Evolutionary conservation across 2,888 invertebrate species (phyloP).

Genomic region (Netelia inedita): DNA sequence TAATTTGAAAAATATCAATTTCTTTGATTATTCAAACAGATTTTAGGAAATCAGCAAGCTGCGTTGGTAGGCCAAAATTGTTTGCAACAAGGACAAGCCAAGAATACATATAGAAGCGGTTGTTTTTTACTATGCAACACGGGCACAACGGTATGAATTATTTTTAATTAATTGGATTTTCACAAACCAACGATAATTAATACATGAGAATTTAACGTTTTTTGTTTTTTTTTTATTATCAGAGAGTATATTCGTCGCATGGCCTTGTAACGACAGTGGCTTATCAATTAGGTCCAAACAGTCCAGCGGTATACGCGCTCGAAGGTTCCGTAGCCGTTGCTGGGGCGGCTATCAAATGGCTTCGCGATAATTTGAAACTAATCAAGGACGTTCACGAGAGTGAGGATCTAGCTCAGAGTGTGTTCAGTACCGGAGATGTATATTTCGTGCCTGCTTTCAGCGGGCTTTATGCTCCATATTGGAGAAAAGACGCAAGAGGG

Average conservation of each 20-base stretch:
- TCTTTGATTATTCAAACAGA: constrained; percentile 85
- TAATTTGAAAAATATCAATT: not conserved
- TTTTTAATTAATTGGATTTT: not conserved
- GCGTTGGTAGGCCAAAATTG: constrained; percentile 97
- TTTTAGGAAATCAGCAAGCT: constrained; percentile 98
- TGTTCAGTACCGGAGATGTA: constrained; percentile 96
- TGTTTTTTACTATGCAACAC: constrained; percentile 98
- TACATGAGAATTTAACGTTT: constrained; percentile 1
- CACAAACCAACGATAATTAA: not conserved
- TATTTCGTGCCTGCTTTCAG: constrained; percentile 99
- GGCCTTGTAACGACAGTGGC: constrained; percentile 96
- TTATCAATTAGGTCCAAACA: constrained; percentile 93
- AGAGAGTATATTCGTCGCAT: constrained; percentile 94
- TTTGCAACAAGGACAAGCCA: constrained; percentile 94
- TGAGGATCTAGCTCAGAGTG: constrained; percentile 90
- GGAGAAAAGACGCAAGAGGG: constrained; percentile 98
- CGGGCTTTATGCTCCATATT: constrained; percentile 98
- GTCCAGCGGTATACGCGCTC: constrained; percentile 95
- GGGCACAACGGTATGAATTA: constrained; percentile 88
- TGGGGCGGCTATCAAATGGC: constrained; percentile 96
- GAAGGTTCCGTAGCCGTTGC: constrained; percentile 98
- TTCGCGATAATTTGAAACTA: constrained; percentile 95
- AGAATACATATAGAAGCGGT: constrained; percentile 97
- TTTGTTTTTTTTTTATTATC: constrained; percentile 73
- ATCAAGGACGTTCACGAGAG: constrained; percentile 90